These are phyloP conservation scores for Gonatopus flavifemur DNA, from an alignment of 1,140 invertebrate species.

Conservation along the genomic window DNA sequence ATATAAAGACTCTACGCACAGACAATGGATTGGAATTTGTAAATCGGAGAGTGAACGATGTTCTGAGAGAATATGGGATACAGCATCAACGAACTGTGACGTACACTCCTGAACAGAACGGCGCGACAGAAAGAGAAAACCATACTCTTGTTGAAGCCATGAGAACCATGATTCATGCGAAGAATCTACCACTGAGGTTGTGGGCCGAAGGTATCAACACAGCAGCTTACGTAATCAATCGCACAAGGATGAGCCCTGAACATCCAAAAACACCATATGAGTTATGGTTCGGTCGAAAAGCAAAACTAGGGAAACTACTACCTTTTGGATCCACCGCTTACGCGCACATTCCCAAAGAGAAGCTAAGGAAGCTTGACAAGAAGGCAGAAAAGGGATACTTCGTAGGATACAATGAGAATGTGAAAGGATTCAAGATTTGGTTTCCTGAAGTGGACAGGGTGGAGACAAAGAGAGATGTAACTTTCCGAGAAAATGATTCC, in stretches of 20 bases:
- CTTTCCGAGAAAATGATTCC: background rate
- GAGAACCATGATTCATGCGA: conserved; percentile 2
- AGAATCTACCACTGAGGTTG: background rate
- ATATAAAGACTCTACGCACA: conserved; percentile 6
- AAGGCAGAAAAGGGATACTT: conserved; percentile 13
- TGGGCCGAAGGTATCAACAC: conserved; percentile 12
- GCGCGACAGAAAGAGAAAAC: background rate
- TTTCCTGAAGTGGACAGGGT: conserved; percentile 3
- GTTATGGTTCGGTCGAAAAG: background rate
- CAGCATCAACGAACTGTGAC: background rate
- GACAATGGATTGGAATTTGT: conserved; percentile 3
- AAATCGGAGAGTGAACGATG: background rate
- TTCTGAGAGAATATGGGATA: background rate
- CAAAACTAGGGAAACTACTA: background rate
- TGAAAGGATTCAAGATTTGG: conserved; percentile 6
- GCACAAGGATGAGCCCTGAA: background rate
- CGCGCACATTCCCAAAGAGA: conserved; percentile 4
- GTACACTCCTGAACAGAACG: background rate
- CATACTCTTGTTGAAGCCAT: background rate
- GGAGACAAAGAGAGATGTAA: background rate
- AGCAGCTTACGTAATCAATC: background rate
- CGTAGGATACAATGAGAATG: background rate
- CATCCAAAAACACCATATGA: background rate
- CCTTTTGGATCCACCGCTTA: background rate
- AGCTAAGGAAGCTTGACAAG: background rate